Evolutionary conservation across 2,113 vertebrate genomes (phyloP), one percentile per base, ranked within the genome.

Genomic region (Notothenia coriiceps): DNA sequence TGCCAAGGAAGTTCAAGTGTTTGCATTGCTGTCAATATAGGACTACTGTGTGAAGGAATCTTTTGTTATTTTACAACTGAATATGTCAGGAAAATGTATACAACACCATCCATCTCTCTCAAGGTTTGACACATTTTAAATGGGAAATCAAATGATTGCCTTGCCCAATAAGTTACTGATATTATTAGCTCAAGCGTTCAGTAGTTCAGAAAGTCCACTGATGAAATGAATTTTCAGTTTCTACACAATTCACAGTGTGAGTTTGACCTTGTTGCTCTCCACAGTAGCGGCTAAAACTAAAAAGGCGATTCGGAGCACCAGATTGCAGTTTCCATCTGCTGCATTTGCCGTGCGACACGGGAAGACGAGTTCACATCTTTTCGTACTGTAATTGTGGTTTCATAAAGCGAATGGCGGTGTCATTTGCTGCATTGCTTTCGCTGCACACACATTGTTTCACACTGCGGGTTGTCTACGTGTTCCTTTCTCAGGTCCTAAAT

Each of bases 401-500:
- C 65, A 80, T 73, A 57, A 83, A 75, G 81, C 70, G 79, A 74
- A 71, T 17, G 25, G 17, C 10, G 9, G 33, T 62, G 75, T 65
- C 60, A 22, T 80, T 80, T 74, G 79, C 75, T 35, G 15, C 40
- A 18, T 46, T 2, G 60, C 71, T 79, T 64, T 81, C 13, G 66
- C 71, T 43, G 47, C 74, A 72, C 76, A 85, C 70, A 46, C 71
- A 78, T 69, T 51, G 83, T 56, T 67, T 85, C 83, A 75, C 66
- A 64, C 83, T 68, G 85, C 44, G 82, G 61, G 50, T 68, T 83
- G 76, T 77, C 81, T 22, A 22, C 22, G 22, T 22, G 22, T 83
- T 65, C 66, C 77, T 82, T 87, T 84, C 76, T 78, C 73, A 79
- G 86, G 77, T 85, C 85, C 76, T 61, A 70, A 86, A 85, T 83